Percentiles rank a stretch among this genome's conserved stretches.
These are phyloP conservation scores for Mayetiola destructor DNA, from an alignment of 2,888 invertebrate species.

Conservation along the genomic window DNA sequence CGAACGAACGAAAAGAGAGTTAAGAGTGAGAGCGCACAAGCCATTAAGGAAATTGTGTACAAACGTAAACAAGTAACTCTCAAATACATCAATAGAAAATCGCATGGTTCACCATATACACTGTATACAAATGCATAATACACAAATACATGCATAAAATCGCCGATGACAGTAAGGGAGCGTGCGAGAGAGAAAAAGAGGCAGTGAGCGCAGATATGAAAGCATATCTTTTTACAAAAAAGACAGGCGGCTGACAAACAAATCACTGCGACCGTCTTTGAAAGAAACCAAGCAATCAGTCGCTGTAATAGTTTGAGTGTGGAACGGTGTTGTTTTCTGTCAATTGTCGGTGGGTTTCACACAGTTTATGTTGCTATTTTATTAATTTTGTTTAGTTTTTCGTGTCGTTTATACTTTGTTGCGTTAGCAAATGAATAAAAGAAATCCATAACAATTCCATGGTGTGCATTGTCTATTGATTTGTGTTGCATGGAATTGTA, in stretches of 20 bases:
- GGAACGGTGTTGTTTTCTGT: slow-evolving; percentile 10
- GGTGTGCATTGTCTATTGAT: slow-evolving; percentile 3
- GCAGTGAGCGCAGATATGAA: too few species aligned
- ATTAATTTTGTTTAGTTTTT: slow-evolving; percentile 3
- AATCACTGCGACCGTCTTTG: slow-evolving; percentile 6
- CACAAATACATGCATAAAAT: background rate
- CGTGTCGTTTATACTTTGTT: background rate
- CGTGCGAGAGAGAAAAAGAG: background rate
- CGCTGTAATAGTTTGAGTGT: background rate
- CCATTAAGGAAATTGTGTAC: background rate
- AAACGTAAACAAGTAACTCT: slow-evolving; percentile 9
- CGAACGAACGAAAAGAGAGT: background rate
- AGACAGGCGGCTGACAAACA: slow-evolving; percentile 1
- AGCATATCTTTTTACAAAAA: too few species aligned
- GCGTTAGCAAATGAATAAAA: too few species aligned
- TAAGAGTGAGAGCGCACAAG: slow-evolving; percentile 1
- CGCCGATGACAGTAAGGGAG: background rate
- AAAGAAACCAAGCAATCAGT: slow-evolving; percentile 4
- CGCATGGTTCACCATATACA: background rate
- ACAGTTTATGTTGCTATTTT: background rate
- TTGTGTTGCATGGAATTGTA: slow-evolving; percentile 1
- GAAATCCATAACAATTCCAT: too few species aligned
- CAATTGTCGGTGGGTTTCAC: background rate
- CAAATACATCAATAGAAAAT: background rate
- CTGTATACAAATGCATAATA: background rate